Evolutionary conservation across 2,797 vertebrate genomes (phyloP), one percentile per base, ranked within the genome.

Genomic region (Linurgus olivaceus): DNA sequence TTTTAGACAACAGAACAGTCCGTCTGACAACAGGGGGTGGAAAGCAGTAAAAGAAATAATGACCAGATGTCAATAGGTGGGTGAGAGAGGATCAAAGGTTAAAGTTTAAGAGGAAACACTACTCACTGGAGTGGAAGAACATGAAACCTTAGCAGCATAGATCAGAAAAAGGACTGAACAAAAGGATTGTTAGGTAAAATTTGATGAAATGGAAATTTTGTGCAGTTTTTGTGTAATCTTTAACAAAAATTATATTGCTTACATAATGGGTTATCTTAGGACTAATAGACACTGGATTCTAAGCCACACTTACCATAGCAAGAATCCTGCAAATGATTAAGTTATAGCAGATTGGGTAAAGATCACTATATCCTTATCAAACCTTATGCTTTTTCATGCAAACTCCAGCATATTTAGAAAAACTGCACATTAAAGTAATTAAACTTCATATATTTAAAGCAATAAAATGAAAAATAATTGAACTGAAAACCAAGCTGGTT

Each of bases 1-100:
- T 98, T 99, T 99, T 98, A 99, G 99, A 99, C 99, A 99, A 99
- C 99, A 99, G 99, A 99, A 99, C 98, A 99, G 99, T 98, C 99
- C 99, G 38, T 99, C 99, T 99, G 99, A 99, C 98, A 99, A 99
- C 98, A 98, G 98, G 98, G 98, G 98, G 98, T 98, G 98, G 98
- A 98, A 98, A 99, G 98, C 98, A 99, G 98, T 98, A 99, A 99
- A 98, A 98, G 98, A 98, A 99, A 99, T 98, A 99, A 98, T 97
- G 98, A 99, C 98, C 98, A 97, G 97, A 98, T 98, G 98, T 98
- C 98, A 99, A 98, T 98, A 98, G 98, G 98, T 98, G 97, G 98
- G 98, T 96, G 97, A 98, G 97, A 98, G 96, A 98, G 98, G 98
- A 98, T 98, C 97, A 98, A 97, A 98, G 98, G 98, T 98, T 97